Conservation (phyloP, 2,888 invertebrate species). For the Acleris emargana region DNA sequence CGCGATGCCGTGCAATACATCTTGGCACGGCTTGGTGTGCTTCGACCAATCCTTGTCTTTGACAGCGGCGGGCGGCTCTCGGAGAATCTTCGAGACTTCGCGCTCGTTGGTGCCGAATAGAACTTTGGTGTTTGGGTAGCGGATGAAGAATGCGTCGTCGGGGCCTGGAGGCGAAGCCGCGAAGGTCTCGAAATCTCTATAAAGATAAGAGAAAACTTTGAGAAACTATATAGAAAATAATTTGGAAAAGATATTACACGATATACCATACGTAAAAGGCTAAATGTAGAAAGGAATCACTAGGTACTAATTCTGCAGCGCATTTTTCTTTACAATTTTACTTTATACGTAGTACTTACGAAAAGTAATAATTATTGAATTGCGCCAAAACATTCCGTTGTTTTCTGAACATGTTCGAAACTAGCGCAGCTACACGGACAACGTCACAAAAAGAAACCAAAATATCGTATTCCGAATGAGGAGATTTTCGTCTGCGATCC, state of each 20-base stretch:
- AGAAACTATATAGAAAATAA: not conserved
- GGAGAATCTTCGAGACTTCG: constrained; percentile 53
- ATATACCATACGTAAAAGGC: too few species aligned
- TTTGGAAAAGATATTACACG: too few species aligned
- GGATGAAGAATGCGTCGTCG: constrained; percentile 89
- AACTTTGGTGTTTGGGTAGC: constrained; percentile 82
- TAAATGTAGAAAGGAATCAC: too few species aligned
- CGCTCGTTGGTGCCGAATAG: constrained; percentile 63
- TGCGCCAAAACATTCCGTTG: constrained; percentile 63
- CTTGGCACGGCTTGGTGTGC: constrained; percentile 88
- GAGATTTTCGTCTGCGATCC: constrained; percentile 43
- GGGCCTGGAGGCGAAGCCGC: constrained; percentile 87
- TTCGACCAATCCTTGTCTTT: constrained; percentile 83
- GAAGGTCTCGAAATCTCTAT: constrained; percentile 78
- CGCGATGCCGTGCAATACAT: constrained; percentile 80
- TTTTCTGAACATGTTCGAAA: constrained; percentile 63
- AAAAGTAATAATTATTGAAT: constrained; percentile 59
- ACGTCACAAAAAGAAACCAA: constrained; percentile 16
- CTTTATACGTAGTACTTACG: constrained; percentile 56
- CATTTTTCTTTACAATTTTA: too few species aligned
- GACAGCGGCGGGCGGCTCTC: constrained; percentile 54
- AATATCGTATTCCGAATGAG: constrained; percentile 35
- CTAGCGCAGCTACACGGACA: constrained; percentile 12
- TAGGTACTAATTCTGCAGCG: too few species aligned
- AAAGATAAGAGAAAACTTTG: constrained; percentile 41